A percentile compares a stretch with the other conserved stretches of the same genome.
Evolutionary conservation across 2,113 vertebrate genomes (phyloP).

Genomic region (Aleadryas rufinucha): DNA sequence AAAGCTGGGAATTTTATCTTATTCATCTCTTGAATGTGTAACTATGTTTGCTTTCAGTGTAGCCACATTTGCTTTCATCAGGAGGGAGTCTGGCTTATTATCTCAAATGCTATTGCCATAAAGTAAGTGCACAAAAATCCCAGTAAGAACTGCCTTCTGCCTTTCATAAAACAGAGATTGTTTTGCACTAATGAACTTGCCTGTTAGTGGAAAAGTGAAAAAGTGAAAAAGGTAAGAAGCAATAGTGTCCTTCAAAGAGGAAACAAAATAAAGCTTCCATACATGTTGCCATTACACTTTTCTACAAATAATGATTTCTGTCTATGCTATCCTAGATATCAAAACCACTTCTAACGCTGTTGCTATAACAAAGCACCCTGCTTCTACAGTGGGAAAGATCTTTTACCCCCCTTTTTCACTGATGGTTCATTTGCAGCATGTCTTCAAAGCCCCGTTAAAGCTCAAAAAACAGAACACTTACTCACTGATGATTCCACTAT

Average conservation of each 20-base stretch:
- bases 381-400: neutral
- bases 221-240: neutral
- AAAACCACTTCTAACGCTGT: neutral
- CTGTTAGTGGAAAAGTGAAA: neutral
- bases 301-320: neutral
- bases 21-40: neutral
- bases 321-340: neutral
- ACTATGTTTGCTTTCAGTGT: neutral
- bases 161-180: neutral
- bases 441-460: neutral
- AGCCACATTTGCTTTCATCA: conserved; percentile 7
- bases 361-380: neutral
- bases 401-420: neutral
- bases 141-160: neutral
- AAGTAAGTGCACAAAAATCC: neutral
- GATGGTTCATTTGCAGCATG: neutral
- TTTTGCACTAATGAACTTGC: neutral
- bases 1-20: neutral
- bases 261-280: neutral
- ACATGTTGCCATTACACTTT: neutral
- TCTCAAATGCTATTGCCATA: neutral
- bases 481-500: neutral
- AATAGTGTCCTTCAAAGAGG: neutral
- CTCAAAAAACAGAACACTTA: neutral
- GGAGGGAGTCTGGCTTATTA: neutral